Evolutionary conservation across 1,140 invertebrate genomes (phyloP).

Genomic region (Neuroterus valhalla): DNA sequence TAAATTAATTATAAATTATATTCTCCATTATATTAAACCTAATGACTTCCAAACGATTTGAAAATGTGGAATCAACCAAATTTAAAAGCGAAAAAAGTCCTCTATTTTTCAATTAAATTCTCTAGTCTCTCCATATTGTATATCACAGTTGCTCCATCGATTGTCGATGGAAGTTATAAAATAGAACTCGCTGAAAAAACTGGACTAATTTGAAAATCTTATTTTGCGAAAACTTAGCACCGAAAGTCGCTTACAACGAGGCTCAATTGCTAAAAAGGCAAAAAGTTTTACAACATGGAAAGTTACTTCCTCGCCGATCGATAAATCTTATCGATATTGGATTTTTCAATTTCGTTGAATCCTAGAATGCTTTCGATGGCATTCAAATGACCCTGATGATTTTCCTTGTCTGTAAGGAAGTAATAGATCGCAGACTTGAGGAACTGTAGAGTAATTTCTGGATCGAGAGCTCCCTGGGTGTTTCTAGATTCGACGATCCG

Average conservation of each 20-base stretch:
- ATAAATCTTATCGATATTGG: slow-evolving; percentile 80
- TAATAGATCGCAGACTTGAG: slow-evolving; percentile 93
- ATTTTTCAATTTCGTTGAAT: slow-evolving; percentile 84
- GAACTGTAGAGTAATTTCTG: slow-evolving; percentile 90
- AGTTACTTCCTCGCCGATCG: slow-evolving; percentile 59
- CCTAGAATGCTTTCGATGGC: slow-evolving; percentile 91
- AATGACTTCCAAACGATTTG: no score
- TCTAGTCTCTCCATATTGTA: no score
- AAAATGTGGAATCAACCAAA: no score
- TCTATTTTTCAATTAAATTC: no score
- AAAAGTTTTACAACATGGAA: not conserved
- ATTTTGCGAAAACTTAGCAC: not conserved
- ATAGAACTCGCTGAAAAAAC: not conserved
- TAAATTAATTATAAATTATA: no score
- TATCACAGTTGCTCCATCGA: slow-evolving; percentile 12
- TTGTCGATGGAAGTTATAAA: not conserved
- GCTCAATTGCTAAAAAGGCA: not conserved
- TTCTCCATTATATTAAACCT: no score
- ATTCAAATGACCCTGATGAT: slow-evolving; percentile 87
- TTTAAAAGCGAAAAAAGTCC: no score
- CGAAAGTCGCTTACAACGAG: slow-evolving; percentile 14
- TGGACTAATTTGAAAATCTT: not conserved
- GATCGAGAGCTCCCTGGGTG: slow-evolving; percentile 82
- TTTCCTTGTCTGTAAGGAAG: slow-evolving; percentile 90
- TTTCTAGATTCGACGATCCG: slow-evolving; percentile 84